phyloP scores from a whole-genome alignment of 2,888 invertebrate species.

The Drosophila cyrtoloma region DNA sequence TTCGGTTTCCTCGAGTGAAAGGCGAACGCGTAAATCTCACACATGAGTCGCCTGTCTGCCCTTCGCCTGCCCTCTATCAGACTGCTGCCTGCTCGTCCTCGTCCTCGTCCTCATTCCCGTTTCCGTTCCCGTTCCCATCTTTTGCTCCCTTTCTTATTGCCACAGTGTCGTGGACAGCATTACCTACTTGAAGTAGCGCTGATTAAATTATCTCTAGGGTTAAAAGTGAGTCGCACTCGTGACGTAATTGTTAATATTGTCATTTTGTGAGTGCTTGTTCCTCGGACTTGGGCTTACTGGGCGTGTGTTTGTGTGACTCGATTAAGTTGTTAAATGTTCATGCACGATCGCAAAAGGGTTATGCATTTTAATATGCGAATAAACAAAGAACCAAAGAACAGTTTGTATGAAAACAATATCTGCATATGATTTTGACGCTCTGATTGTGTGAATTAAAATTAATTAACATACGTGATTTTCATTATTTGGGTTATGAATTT shows the following conservation, averaged over 20 bases:
- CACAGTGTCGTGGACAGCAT: conserved; percentile 49
- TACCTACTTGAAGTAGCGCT: conserved; percentile 69
- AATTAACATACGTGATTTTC: neutral
- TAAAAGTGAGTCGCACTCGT: conserved; percentile 68
- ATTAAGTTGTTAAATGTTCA: conserved; percentile 44
- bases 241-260: conserved; percentile 59
- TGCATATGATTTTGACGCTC: neutral
- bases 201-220: conserved; percentile 73
- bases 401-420: neutral
- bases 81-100: conserved; percentile 22
- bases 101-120: conserved; percentile 12
- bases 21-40: conserved; percentile 64
- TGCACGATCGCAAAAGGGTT: conserved; percentile 30
- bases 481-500: neutral
- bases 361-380: conserved; percentile 1
- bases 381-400: neutral
- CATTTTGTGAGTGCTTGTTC: conserved; percentile 7
- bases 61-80: conserved; percentile 7
- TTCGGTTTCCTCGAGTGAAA: conserved; percentile 52
- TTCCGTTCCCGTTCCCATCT: conserved; percentile 7
- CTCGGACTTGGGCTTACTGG: conserved; percentile 8
- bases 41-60: conserved; percentile 46
- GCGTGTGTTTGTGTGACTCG: conserved; percentile 32
- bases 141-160: conserved; percentile 66
- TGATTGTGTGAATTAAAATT: neutral